phyloP scores from a whole-genome alignment of 2,888 invertebrate species.

The Coelinius sp. region DNA sequence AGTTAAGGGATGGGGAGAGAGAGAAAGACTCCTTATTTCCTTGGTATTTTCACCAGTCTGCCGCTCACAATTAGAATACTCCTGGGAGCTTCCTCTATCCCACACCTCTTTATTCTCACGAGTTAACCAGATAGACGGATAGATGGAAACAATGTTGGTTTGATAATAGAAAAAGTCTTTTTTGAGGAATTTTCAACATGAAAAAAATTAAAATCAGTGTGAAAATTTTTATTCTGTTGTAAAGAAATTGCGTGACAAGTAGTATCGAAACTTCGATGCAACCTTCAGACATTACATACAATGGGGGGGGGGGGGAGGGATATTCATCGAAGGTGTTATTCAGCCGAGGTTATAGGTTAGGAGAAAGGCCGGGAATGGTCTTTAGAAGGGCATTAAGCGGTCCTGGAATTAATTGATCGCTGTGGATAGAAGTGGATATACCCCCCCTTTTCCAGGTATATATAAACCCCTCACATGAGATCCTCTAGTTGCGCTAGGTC shows the following conservation, averaged over 20 bases:
- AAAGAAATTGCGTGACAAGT: conserved; percentile 61
- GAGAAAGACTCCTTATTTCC: conserved; percentile 42
- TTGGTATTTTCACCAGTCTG: conserved; percentile 64
- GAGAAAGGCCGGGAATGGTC: conserved; percentile 48
- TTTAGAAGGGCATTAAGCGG: conserved; percentile 66
- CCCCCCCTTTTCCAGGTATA: conserved; percentile 57
- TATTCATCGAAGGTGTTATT: conserved; percentile 58
- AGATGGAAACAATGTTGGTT: conserved; percentile 33
- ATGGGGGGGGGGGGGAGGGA: too few relatives aligned
- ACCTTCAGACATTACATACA: conserved; percentile 20
- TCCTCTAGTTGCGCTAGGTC: conserved; percentile 48
- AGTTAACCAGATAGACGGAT: conserved; percentile 44
- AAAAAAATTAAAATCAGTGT: conserved; percentile 9
- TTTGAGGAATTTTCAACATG: too few relatives aligned
- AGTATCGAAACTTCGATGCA: conserved; percentile 37
- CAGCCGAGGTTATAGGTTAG: conserved; percentile 39
- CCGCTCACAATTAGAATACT: conserved; percentile 69
- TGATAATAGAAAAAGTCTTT: background rate
- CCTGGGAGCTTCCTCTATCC: conserved; percentile 52
- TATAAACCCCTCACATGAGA: conserved; percentile 54
- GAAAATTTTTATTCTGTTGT: conserved; percentile 19
- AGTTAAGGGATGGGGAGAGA: too few relatives aligned
- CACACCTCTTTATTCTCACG: conserved; percentile 27
- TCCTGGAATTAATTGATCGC: conserved; percentile 68
- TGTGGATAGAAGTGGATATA: conserved; percentile 62